Conservation (phyloP, 2,113 vertebrate genomes). For the Sarotherodon lohbergeri region DNA sequence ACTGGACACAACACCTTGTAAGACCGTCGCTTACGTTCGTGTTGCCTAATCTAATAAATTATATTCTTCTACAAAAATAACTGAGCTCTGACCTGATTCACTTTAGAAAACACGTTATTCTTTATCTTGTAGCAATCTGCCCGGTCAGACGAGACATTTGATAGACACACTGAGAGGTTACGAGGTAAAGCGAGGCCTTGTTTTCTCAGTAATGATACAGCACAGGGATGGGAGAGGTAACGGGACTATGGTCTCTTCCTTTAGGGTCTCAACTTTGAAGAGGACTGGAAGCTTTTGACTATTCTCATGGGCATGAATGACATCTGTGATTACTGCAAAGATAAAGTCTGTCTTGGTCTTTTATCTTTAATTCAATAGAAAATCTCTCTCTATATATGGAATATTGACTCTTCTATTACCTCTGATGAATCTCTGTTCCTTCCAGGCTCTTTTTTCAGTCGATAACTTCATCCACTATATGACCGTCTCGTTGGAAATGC, state of each 20-base stretch:
- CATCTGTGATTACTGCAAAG: conserved; percentile 81
- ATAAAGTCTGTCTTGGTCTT: conserved; percentile 59
- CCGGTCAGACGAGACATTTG: conserved; percentile 69
- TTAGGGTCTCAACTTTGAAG: conserved; percentile 70
- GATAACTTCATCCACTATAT: conserved; percentile 77
- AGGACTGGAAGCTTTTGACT: conserved; percentile 81
- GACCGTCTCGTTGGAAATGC: conserved; percentile 74
- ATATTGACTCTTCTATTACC: not conserved
- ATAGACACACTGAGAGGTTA: conserved; percentile 73
- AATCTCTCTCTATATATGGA: not conserved
- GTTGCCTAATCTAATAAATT: not conserved
- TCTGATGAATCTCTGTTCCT: not conserved
- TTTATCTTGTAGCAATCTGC: conserved; percentile 63
- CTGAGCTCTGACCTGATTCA: not conserved
- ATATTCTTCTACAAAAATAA: not conserved
- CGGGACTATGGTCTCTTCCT: not conserved
- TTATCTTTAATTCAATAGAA: not conserved
- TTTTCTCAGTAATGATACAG: rapidly evolving
- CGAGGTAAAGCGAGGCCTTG: conserved; percentile 50
- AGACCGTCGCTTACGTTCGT: not conserved
- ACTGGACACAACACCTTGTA: conserved; percentile 80
- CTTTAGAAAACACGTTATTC: not conserved
- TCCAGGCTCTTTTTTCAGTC: conserved; percentile 71
- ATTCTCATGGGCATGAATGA: conserved; percentile 80
- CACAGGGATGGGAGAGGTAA: not conserved